Evolutionary conservation across 2,113 vertebrate genomes (phyloP).

Genomic region (Eurystomus gularis): DNA sequence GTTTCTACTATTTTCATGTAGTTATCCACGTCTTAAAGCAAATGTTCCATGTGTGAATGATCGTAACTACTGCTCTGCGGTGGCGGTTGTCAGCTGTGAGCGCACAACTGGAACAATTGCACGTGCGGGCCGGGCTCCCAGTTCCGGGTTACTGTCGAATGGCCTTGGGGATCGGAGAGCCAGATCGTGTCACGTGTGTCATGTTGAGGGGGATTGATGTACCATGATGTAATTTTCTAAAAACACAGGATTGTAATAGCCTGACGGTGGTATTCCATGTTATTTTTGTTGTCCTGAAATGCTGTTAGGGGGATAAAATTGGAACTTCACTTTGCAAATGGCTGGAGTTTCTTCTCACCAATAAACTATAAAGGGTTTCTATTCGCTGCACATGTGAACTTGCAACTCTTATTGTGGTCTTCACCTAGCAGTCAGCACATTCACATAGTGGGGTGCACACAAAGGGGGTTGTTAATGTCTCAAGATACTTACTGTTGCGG

Average conservation of each 20-base stretch:
- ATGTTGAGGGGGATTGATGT: background rate
- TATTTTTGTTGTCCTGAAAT: constrained; percentile 6
- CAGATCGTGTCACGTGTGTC: background rate
- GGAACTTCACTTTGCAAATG: constrained; percentile 9
- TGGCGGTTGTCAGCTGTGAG: background rate
- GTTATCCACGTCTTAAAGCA: background rate
- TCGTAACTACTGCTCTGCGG: background rate
- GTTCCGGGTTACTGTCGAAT: background rate
- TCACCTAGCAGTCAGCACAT: background rate
- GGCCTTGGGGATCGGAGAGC: background rate
- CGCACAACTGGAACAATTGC: background rate
- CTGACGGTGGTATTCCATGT: background rate
- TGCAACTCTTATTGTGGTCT: background rate
- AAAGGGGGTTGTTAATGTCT: background rate
- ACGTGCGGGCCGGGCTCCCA: background rate
- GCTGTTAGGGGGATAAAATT: constrained; percentile 30
- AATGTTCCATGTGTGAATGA: background rate
- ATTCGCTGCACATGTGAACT: background rate
- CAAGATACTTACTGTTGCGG: background rate
- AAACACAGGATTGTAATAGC: background rate
- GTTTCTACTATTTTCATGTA: background rate
- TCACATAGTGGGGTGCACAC: background rate
- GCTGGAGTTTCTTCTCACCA: constrained; percentile 25
- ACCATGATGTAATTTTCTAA: background rate
- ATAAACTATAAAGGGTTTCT: constrained; percentile 39